A percentile compares a stretch with the other conserved stretches of the same genome.
These are phyloP conservation scores for Pseudomyrmex cubaensis DNA, from an alignment of 1,140 invertebrate species.

Conservation along the genomic window DNA sequence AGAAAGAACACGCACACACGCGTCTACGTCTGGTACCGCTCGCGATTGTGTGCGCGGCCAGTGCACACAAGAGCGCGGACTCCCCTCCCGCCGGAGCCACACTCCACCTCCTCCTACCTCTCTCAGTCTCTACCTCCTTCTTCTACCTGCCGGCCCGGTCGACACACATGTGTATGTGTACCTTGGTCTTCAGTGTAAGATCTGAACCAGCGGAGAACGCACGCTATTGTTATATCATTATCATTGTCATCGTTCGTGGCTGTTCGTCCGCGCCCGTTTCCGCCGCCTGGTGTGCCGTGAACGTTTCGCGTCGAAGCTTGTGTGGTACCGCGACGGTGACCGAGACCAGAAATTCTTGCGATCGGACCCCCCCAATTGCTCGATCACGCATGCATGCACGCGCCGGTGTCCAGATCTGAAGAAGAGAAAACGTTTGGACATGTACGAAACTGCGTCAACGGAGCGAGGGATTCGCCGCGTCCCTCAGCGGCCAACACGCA, in stretches of 20 bases:
- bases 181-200: constrained; percentile 85
- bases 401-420: not conserved
- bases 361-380: not conserved
- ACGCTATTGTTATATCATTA: constrained; percentile 85
- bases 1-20: constrained; percentile 15
- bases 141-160: constrained; percentile 77
- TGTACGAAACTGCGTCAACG: constrained; percentile 14
- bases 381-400: constrained; percentile 12
- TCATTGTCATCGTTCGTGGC: constrained; percentile 79
- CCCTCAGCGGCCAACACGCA: constrained; percentile 24
- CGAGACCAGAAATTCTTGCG: constrained; percentile 10
- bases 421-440: constrained; percentile 16
- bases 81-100: constrained; percentile 75
- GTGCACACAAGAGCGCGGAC: constrained; percentile 77
- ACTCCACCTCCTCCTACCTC: constrained; percentile 76
- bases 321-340: constrained; percentile 23
- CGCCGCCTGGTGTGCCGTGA: constrained; percentile 53
- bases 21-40: not conserved
- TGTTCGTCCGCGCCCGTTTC: constrained; percentile 65
- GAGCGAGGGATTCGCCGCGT: constrained; percentile 9
- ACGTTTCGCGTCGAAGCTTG: constrained; percentile 45
- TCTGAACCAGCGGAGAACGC: constrained; percentile 85
- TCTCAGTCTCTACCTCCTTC: constrained; percentile 74
- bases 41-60: constrained; percentile 75
- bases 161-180: constrained; percentile 84